Evolutionary conservation across 1,140 invertebrate genomes (phyloP), one percentile per base, ranked within the genome.

Genomic region (Eriosoma lanigerum): DNA sequence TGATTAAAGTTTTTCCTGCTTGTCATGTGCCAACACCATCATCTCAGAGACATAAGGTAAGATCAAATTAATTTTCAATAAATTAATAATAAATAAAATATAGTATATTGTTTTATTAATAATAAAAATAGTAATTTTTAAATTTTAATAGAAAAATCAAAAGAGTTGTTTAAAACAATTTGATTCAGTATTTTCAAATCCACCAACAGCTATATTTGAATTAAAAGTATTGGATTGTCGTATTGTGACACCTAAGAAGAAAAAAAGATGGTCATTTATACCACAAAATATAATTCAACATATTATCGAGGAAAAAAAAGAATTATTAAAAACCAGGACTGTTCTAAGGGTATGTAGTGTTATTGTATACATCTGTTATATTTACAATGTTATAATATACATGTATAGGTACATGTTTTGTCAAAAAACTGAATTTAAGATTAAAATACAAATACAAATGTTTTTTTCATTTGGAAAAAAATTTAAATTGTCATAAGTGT

Each of bases 1-100:
- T 86, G 0, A 82, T 92, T 1, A 86, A 90, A 84, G 84, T 92
- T 38, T 88, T 89, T 84, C 83, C 89, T 50, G 86, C 88, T 64
- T 89, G 90, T 85, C 89, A 90, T 86, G 86, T 86, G 44, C 82
- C 81, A 58, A 72, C 24, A 29, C 32, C 82, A 54, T 81, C 50
- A 32, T 48, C 80, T 72, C 64, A 58, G 12, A 68, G 29, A 56
- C 48, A 81, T 9, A 81, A 68, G 54, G 80, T 81, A 81, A 70
- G 10, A 54, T 56, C 8, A 29, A n/a, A n/a, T n/a, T n/a, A n/a
- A n/a, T n/a, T n/a, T n/a, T n/a, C n/a, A n/a, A n/a, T n/a, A 8
- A 10, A 68, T 38, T 17, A 44, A 38, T 15, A 48, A 12, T 15
- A n/a, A 54, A 54, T 24, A 8, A n/a, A n/a, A n/a, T n/a, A n/a